These are phyloP conservation scores for Coelogynopora nodosa DNA, from an alignment of 2,888 invertebrate genomes.

Conservation along the genomic window DNA sequence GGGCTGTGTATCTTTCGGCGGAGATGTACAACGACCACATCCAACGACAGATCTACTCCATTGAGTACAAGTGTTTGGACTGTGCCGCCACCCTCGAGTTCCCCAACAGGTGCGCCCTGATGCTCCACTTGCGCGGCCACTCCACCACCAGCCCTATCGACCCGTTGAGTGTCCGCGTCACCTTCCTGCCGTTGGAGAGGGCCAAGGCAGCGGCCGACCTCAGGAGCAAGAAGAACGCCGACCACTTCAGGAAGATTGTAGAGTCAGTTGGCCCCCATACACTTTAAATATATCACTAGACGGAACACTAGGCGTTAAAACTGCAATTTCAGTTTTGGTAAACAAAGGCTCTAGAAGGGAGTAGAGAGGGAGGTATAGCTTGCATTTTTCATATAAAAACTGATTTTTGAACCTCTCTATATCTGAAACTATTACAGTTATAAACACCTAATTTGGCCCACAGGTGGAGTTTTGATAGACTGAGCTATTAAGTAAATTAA, in stretches of 20 bases:
- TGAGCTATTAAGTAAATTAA: no score
- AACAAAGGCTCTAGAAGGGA: no score
- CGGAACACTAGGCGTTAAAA: no score
- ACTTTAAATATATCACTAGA: no score
- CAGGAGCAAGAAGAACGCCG: background rate
- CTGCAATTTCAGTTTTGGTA: no score
- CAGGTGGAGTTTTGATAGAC: no score
- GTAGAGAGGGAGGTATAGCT: no score
- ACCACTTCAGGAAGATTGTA: background rate
- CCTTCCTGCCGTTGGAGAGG: background rate
- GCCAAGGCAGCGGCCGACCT: background rate
- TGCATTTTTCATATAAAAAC: no score
- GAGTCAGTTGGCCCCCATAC: background rate
- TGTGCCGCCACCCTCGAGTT: background rate
- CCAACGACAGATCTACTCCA: background rate
- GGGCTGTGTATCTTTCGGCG: background rate
- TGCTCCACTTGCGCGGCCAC: background rate
- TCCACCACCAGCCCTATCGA: background rate
- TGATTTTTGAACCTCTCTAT: no score
- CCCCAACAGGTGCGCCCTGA: background rate
- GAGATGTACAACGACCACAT: slow-evolving; percentile 33
- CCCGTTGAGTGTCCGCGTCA: background rate
- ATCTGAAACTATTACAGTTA: no score
- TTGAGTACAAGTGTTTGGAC: background rate
- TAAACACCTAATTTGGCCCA: no score